phyloP scores from a whole-genome alignment of 2,113 vertebrate species.

The Xyliphius kryptos region DNA sequence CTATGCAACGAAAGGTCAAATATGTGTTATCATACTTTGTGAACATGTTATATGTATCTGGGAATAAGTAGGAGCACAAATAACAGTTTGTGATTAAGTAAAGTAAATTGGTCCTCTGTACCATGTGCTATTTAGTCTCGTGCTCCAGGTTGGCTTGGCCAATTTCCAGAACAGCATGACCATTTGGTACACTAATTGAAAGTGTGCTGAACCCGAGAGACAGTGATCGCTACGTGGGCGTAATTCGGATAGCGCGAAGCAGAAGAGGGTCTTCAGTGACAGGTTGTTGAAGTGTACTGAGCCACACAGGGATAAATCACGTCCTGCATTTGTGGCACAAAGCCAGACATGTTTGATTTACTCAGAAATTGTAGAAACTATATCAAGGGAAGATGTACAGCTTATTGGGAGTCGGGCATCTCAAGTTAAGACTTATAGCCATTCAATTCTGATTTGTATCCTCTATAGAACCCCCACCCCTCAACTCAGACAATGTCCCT shows the following conservation, averaged over 20 bases:
- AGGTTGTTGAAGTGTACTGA: constrained; percentile 7
- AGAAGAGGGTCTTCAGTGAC: constrained; percentile 14
- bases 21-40: no score
- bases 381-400: constrained; percentile 52
- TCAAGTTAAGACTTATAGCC: constrained; percentile 47
- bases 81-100: no score
- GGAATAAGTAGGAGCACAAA: no score
- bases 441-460: constrained; percentile 44
- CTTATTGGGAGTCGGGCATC: no score
- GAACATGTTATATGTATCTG: no score
- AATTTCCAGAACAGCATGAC: background rate
- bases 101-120: no score
- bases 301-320: constrained; percentile 5
- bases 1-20: no score
- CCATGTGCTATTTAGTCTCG: background rate
- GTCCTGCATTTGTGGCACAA: constrained; percentile 52
- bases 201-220: constrained; percentile 7
- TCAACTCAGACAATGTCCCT: constrained; percentile 8
- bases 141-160: constrained; percentile 11
- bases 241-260: background rate
- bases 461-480: constrained; percentile 9
- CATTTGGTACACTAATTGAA: constrained; percentile 9
- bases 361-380: constrained; percentile 34
- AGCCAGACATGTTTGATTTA: constrained; percentile 62
- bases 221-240: background rate